A percentile compares a stretch with the other conserved stretches of the same genome.
Evolutionary conservation across 1,140 invertebrate species (phyloP).

Genomic region (Ganaspis sp.): DNA sequence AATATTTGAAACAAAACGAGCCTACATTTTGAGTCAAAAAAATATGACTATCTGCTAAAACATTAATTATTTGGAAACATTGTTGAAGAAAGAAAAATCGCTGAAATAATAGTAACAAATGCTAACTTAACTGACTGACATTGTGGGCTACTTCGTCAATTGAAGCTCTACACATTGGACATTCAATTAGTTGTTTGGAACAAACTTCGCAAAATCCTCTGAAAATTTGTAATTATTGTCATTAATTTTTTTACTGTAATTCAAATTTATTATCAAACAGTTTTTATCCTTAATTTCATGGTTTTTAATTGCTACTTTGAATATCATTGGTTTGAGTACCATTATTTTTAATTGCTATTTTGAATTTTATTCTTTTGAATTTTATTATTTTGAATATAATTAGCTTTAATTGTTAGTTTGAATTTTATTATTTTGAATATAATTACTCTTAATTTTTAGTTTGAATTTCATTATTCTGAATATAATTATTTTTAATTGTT

Average conservation of each 20-base stretch:
- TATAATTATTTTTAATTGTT: slow-evolving; percentile 50
- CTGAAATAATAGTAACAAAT: slow-evolving; percentile 50
- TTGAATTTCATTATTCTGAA: no score
- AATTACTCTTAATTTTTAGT: slow-evolving; percentile 51
- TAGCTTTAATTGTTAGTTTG: no score
- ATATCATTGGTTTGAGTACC: no score
- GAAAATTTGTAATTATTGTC: slow-evolving; percentile 62
- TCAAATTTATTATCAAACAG: no score
- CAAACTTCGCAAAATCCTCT: slow-evolving; percentile 92
- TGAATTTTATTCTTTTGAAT: no score
- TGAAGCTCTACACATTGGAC: slow-evolving; percentile 90
- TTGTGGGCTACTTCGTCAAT: slow-evolving; percentile 71
- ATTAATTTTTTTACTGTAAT: no score
- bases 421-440: no score
- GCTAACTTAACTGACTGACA: slow-evolving; percentile 55
- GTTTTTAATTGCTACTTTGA: no score
- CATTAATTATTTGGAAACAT: slow-evolving; percentile 50
- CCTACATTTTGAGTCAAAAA: slow-evolving; percentile 40
- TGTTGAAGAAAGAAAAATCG: slow-evolving; percentile 49
- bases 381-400: no score
- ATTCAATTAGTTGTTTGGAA: slow-evolving; percentile 86
- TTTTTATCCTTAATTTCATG: no score
- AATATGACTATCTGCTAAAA: slow-evolving; percentile 41
- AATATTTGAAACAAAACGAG: slow-evolving; percentile 52
- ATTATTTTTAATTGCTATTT: no score